Conservation (phyloP, 1,140 invertebrate species). For the Alviniconcha marisindica region DNA sequence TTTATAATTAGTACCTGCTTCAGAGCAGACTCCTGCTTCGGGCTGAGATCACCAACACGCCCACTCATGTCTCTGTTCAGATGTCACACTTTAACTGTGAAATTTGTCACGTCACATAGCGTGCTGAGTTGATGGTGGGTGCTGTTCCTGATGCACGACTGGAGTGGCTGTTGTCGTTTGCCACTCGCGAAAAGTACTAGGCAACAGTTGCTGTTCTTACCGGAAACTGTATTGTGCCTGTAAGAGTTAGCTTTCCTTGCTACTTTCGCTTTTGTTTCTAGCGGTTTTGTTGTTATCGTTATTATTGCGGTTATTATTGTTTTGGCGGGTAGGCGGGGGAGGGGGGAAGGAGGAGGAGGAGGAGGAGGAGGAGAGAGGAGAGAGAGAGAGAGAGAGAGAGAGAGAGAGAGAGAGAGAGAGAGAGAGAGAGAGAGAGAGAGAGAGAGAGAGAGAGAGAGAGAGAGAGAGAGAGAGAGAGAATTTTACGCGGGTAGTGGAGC, state of each 20-base stretch:
- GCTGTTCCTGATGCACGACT: background rate
- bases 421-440: background rate
- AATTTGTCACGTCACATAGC: background rate
- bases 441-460: background rate
- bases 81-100: background rate
- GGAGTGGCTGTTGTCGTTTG: background rate
- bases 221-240: background rate
- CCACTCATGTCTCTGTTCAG: constrained; percentile 54
- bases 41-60: constrained; percentile 47
- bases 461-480: constrained; percentile 7
- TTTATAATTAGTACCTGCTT: constrained; percentile 45
- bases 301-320: too few relatives aligned
- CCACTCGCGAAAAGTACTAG: constrained; percentile 6
- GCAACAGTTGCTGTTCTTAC: background rate
- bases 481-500: too few relatives aligned
- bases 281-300: too few relatives aligned
- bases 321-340: too few relatives aligned
- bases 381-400: background rate
- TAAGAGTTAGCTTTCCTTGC: too few relatives aligned
- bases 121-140: too few relatives aligned
- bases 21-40: constrained; percentile 48
- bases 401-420: background rate
- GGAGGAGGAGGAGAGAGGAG: background rate
- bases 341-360: background rate
- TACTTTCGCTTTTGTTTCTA: too few relatives aligned